Base-by-base conservation (phyloP, 2,113 vertebrate species). In the Heterocephalus glaber region DNA sequence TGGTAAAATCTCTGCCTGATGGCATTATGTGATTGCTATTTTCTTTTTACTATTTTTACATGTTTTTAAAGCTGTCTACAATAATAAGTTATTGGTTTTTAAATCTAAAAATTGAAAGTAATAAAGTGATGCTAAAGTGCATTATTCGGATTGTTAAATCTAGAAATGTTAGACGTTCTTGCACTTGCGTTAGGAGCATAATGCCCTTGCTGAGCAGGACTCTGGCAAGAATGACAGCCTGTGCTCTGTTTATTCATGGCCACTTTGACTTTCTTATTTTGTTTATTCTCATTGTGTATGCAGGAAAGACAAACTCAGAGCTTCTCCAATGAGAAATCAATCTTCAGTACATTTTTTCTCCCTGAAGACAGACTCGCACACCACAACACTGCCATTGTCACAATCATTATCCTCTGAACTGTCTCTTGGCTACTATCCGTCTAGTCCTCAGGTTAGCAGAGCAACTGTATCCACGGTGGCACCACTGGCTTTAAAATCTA, bases 321-420 rank as follows among this genome's bases (percentile, higher is more conserved):
- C 0, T 16, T 0, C 22, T 11, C 16, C 30, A n/a, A 1, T 3
- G 11, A 35, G 5, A 58, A 74, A 86, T 24, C 49, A 0, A 0
- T 94, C 97, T 72, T 86, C 16, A 7, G 89, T 86, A 4, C 90
- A 70, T 24, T 97, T 95, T 41, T 52, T 60, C 3, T 28, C 93
- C 28, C 14, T 0, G 1, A 10, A 0, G 1, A 1, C 0, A 24
- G 11, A 82, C 52, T 91, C 92, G 6, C 6, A 22, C 17, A 3
- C 1, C 35, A 60, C 33, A 1, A 5, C 9, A 6, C 5, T 44
- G 41, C 16, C 47, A 0, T 0, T 12, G 3, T 90, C 89, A 38
- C 0, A 0, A 11, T 81, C 79, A 0, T 28, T 88, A 9, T 86
- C 83, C 24, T 1, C 5, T 17, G 93, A 92, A 9, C n/a, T 35